Evolutionary conservation across 2,113 vertebrate species (phyloP), one percentile per base, ranked within the genome.

Genomic region (Brienomyrus brachyistius): DNA sequence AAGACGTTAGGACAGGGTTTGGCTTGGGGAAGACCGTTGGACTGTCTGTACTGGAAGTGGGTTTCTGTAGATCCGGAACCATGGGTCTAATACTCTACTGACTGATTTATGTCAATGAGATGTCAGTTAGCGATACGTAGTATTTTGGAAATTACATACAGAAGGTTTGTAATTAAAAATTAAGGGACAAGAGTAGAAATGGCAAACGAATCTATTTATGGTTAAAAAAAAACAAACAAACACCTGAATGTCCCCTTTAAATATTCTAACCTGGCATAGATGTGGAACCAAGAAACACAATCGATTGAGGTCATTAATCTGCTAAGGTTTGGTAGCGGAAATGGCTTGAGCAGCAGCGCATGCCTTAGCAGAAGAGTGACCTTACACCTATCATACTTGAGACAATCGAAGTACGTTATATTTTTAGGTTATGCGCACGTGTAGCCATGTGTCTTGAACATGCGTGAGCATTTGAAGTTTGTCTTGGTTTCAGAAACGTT

Each of bases 331-430:
- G 31, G 31, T 35, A 40, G 23, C 7, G 8, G 27, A 51, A 4
- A 11, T 52, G 9, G 8, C 51, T 54, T 82, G 50, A 43, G 80
- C 27, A 13, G 27, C n/a, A 27, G 8, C 10, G 5, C 62, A 48
- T 56, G 17, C 77, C 51, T 59, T 51, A 84, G 54, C 77, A 84
- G 50, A 89, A 52, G 43, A 19, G 51, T 59, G 51, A 85, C 43
- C 13, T 62, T 84, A 84, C 50, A 82, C 50, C 74, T 54, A 54
- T n/a, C 50, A 27, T 62, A 89, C 40, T 85, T 84, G 80, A 89
- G 77, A 89, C 89, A 89, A 89, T 89, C 89, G 40, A 45, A 80
- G 27, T 83, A 62, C 62, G 77, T 82, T 13, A 7, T 52, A 21
- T 54, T n/a, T 89, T 54, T 54, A 23, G 17, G 77, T 59, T 43